Percentiles rank a stretch among this genome's conserved stretches.
These are phyloP conservation scores for Steinernema scapterisci DNA, from an alignment of 2,888 invertebrate genomes.

Conservation along the genomic window DNA sequence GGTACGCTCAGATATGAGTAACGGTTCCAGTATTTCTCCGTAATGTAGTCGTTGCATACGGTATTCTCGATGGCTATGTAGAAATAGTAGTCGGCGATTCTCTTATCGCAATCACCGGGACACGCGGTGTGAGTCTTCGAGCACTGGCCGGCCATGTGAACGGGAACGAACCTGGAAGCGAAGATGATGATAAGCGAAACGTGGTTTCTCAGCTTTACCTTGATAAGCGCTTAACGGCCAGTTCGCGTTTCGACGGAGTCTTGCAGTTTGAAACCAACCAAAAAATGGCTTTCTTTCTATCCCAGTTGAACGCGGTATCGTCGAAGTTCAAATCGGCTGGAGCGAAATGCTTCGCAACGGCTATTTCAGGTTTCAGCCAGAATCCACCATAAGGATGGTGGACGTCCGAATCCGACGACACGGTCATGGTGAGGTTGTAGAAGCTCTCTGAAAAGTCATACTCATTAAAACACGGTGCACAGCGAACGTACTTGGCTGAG, in stretches of 20 bases:
- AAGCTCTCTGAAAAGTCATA: slow-evolving; percentile 39
- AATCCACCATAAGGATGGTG: slow-evolving; percentile 69
- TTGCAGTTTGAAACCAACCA: slow-evolving; percentile 66
- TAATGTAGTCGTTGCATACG: slow-evolving; percentile 63
- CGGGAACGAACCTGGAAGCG: slow-evolving; percentile 50
- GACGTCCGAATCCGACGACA: slow-evolving; percentile 71
- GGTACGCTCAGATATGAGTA: slow-evolving; percentile 53
- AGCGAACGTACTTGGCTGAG: background rate
- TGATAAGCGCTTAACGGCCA: slow-evolving; percentile 42
- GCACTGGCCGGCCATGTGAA: slow-evolving; percentile 61
- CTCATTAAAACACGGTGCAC: too few species aligned
- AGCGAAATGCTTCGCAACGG: slow-evolving; percentile 38
- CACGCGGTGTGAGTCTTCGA: slow-evolving; percentile 41
- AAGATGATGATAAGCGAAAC: background rate
- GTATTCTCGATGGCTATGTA: slow-evolving; percentile 63
- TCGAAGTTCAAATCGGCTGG: slow-evolving; percentile 40
- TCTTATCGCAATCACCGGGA: slow-evolving; percentile 19
- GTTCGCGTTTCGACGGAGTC: slow-evolving; percentile 52
- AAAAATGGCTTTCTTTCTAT: slow-evolving; percentile 54
- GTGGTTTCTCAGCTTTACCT: background rate
- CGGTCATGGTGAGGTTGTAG: slow-evolving; percentile 73
- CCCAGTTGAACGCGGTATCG: slow-evolving; percentile 41
- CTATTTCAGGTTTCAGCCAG: slow-evolving; percentile 49
- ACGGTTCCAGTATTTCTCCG: slow-evolving; percentile 61
- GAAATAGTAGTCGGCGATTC: slow-evolving; percentile 55